Base-by-base conservation (phyloP, 2,113 vertebrate genomes). In the Columba livia region DNA sequence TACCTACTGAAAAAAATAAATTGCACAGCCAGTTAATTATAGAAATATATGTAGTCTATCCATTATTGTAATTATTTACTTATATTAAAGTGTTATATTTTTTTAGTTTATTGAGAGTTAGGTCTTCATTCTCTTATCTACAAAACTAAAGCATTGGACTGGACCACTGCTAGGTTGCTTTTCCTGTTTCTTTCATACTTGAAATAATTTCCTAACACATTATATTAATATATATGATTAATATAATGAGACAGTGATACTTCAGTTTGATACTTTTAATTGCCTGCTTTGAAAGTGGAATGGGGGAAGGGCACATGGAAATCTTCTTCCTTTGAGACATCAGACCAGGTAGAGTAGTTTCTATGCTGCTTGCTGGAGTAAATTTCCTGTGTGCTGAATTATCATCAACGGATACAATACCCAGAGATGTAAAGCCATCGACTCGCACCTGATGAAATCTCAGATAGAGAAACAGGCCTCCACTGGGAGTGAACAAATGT, bases 261-360 rank as follows among this genome's bases (percentile, higher is more conserved):
- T 97, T 96, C 44, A 88, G 67, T 96, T 97, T 96, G 94, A 97
- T 96, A 95, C 72, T 93, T 97, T 95, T 97, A 97, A 97, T 98
- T 97, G 98, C 89, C 71, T 83, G 53, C 40, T 89, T 78, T 88
- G 79, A 83, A 95, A 91, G 18, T 51, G 58, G 75, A 80, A 21
- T 15, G 9, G 16, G 34, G 31, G 51, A 58, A 80, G 34, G 15
- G 20, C 32, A 70, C 0, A 1, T 31, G 19, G 17, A 89, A 85
- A 78, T 79, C 29, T 72, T 69, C 36, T 80, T 88, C 66, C 40
- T 83, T 5, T 40, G 24, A 92, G 73, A 75, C 12, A 64, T 28
- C 23, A 79, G 66, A 70, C 23, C 38, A 89, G 29, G 34, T 60
- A 78, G 31, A 60, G 25, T 25, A 42, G 18, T 93, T 74, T 74